These are phyloP conservation scores for Pardosa pseudoannulata DNA, from an alignment of 2,888 invertebrate genomes.

Conservation along the genomic window DNA sequence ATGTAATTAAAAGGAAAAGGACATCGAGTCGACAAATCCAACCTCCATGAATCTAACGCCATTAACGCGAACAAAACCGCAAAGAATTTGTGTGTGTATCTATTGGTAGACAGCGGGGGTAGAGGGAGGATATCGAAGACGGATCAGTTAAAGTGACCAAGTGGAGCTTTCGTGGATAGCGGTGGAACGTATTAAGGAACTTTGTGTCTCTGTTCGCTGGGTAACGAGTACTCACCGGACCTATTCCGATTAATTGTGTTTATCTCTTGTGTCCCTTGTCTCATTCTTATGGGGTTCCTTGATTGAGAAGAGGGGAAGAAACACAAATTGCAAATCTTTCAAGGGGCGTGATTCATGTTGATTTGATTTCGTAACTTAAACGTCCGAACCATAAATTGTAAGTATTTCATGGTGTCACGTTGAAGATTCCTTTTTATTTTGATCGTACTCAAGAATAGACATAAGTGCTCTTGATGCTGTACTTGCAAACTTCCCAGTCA, in stretches of 20 bases:
- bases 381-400: too few relatives aligned
- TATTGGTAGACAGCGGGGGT: too few relatives aligned
- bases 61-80: neutral
- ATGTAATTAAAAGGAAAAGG: neutral
- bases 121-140: neutral
- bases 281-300: neutral
- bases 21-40: too few relatives aligned
- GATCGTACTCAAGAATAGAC: too few relatives aligned
- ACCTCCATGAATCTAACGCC: neutral
- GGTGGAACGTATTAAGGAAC: neutral
- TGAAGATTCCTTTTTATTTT: too few relatives aligned
- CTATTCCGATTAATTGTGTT: slow-evolving; percentile 67
- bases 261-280: slow-evolving; percentile 54
- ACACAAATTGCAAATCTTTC: too few relatives aligned
- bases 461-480: too few relatives aligned
- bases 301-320: slow-evolving; percentile 1
- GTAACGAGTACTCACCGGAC: neutral
- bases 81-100: too few relatives aligned
- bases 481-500: too few relatives aligned
- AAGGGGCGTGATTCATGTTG: too few relatives aligned
- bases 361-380: too few relatives aligned
- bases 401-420: too few relatives aligned
- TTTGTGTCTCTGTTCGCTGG: neutral
- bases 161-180: neutral
- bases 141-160: neutral